A percentile compares a stretch with the other conserved stretches of the same genome.
These are phyloP conservation scores for Parapristionchus giblindavisi DNA, from an alignment of 2,888 invertebrate genomes.

Conservation along the genomic window DNA sequence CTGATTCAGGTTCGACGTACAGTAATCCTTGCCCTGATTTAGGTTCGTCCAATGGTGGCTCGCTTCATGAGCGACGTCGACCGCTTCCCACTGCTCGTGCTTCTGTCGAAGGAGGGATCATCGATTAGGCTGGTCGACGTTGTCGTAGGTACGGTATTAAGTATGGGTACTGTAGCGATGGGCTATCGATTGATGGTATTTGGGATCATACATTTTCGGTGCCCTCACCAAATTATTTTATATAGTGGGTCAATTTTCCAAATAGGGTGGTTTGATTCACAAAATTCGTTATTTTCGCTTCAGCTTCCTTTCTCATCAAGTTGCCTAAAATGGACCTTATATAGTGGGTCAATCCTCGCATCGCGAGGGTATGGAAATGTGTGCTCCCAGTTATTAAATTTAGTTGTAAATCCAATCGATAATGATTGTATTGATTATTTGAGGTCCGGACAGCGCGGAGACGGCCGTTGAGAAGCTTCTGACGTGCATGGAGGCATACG, in stretches of 20 bases:
- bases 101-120: slow-evolving; percentile 55
- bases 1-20: too few species aligned
- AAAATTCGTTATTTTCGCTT: too few species aligned
- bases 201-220: too few species aligned
- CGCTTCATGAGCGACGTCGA: slow-evolving; percentile 32
- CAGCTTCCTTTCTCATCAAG: too few species aligned
- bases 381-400: neutral
- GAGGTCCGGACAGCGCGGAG: slow-evolving; percentile 47
- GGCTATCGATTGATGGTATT: too few species aligned
- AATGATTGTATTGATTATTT: too few species aligned
- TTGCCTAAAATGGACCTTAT: too few species aligned
- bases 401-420: neutral
- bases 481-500: slow-evolving; percentile 55
- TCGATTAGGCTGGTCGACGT: slow-evolving; percentile 42
- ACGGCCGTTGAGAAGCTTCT: slow-evolving; percentile 58
- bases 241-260: too few species aligned
- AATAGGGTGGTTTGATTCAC: too few species aligned
- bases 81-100: slow-evolving; percentile 57
- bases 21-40: neutral
- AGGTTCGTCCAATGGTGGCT: slow-evolving; percentile 3
- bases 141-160: slow-evolving; percentile 47
- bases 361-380: neutral
- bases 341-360: too few species aligned
- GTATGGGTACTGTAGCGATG: neutral
- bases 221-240: too few species aligned